Conservation (phyloP, 2,113 vertebrate genomes). For the Heteronetta atricapilla region DNA sequence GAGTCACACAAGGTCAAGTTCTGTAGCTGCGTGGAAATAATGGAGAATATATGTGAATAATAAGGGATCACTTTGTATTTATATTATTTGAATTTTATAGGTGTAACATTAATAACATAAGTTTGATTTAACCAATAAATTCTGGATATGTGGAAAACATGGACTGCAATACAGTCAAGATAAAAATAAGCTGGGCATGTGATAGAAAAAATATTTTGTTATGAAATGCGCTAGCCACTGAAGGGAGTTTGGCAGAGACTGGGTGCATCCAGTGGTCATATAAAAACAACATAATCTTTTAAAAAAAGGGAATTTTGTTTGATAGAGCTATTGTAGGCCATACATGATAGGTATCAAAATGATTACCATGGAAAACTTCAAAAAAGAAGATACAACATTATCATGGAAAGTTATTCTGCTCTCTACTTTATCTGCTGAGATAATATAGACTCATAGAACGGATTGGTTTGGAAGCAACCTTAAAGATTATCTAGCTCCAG, state of each 20-base stretch:
- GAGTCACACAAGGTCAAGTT: slow-evolving; percentile 74
- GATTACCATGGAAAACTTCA: not conserved
- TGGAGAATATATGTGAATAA: slow-evolving; percentile 30
- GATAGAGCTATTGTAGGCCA: not conserved
- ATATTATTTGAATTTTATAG: not conserved
- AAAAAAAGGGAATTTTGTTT: not conserved
- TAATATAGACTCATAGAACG: not conserved
- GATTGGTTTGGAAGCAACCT: too few relatives aligned
- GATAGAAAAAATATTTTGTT: not conserved
- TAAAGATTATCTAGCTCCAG: too few relatives aligned
- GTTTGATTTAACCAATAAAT: slow-evolving; percentile 55
- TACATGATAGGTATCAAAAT: not conserved
- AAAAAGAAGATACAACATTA: not conserved
- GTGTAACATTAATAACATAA: slow-evolving; percentile 50
- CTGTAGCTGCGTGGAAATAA: slow-evolving; percentile 56
- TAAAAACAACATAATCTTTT: not conserved
- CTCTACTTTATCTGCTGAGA: not conserved
- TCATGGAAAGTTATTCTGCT: slow-evolving; percentile 26
- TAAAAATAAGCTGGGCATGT: not conserved
- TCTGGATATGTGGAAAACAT: slow-evolving; percentile 9
- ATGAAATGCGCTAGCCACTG: not conserved
- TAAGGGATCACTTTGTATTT: slow-evolving; percentile 58
- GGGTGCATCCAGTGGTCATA: not conserved
- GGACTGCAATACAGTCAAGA: not conserved
- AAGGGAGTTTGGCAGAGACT: not conserved